Conservation (phyloP, 1,140 invertebrate species). For the Leptinotarsa texana region DNA sequence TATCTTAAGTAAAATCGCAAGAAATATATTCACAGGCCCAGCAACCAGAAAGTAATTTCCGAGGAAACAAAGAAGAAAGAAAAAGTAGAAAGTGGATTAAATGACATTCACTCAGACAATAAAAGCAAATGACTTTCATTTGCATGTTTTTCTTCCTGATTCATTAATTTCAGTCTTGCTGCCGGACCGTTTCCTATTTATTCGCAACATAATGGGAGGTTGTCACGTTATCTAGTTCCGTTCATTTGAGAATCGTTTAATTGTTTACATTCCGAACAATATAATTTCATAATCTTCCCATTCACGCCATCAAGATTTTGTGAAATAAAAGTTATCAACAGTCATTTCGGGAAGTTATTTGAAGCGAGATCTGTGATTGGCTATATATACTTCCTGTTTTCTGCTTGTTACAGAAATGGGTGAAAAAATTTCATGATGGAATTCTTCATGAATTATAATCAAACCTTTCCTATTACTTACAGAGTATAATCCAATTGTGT, state of each 20-base stretch:
- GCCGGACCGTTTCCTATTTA: not conserved
- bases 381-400: too few relatives aligned
- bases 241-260: not conserved
- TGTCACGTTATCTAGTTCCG: not conserved
- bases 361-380: too few relatives aligned
- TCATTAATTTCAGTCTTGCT: not conserved
- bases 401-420: too few relatives aligned
- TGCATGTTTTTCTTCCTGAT: not conserved
- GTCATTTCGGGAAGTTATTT: too few relatives aligned
- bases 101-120: not conserved
- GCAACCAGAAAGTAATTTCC: not conserved
- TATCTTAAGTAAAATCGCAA: not conserved
- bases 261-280: not conserved
- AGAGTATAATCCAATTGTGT: too few relatives aligned
- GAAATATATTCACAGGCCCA: not conserved
- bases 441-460: too few relatives aligned
- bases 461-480: too few relatives aligned
- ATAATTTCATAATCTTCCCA: too few relatives aligned
- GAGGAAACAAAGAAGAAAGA: not conserved
- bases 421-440: too few relatives aligned
- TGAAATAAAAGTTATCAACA: too few relatives aligned
- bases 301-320: too few relatives aligned
- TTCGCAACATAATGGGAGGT: not conserved
- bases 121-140: conserved; percentile 6
- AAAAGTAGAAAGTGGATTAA: conserved; percentile 4